Conservation (phyloP, 2,797 vertebrate genomes). For the Sebastes cheni region DNA sequence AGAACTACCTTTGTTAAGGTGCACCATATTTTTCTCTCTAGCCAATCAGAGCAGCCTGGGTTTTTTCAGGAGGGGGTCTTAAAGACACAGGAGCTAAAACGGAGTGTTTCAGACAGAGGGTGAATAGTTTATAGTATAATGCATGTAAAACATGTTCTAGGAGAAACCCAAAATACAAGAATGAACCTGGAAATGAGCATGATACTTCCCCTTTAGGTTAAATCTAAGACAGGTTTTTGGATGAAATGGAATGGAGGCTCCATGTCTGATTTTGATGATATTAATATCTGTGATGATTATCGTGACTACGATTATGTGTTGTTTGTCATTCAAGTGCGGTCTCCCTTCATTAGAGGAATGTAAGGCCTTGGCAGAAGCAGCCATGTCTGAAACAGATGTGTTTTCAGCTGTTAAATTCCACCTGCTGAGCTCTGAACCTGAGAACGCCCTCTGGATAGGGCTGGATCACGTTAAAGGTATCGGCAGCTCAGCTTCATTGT, state of each 20-base stretch:
- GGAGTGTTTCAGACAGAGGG: no score
- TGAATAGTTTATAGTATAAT: no score
- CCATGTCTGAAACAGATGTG: constrained; percentile 78
- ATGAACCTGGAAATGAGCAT: no score
- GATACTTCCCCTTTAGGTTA: neutral
- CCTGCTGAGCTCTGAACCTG: constrained; percentile 90
- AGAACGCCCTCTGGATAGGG: constrained; percentile 88
- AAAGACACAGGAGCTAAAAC: no score
- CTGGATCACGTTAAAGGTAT: constrained; percentile 91
- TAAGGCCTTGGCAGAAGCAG: constrained; percentile 81
- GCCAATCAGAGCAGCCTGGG: no score
- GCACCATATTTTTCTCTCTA: no score
- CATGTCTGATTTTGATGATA: neutral
- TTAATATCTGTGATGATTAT: neutral
- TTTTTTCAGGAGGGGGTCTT: no score
- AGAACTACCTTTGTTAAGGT: no score
- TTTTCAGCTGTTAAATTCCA: constrained; percentile 89
- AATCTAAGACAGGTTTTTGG: neutral
- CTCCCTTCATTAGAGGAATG: constrained; percentile 89
- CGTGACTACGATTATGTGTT: neutral
- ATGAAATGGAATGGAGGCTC: neutral
- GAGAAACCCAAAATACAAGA: neutral
- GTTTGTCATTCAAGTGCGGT: constrained; percentile 84
- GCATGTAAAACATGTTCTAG: neutral
- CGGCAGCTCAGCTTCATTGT: neutral